Conservation (phyloP, 2,113 vertebrate genomes). For the Antigone vipio region DNA sequence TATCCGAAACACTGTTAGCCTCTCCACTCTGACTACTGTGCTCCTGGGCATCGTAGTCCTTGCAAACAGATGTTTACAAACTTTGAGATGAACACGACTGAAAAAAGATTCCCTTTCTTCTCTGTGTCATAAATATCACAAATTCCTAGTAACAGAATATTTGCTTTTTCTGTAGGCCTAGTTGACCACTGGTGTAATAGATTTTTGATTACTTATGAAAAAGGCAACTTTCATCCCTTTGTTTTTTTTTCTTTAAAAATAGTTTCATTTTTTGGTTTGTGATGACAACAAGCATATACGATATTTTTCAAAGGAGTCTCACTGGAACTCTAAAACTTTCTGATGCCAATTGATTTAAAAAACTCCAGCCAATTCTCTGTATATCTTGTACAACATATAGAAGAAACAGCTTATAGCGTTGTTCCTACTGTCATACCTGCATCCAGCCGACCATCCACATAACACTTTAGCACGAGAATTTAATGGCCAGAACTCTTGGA, state of each 20-base stretch:
- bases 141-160: not conserved
- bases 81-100: conserved; percentile 2
- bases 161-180: not conserved
- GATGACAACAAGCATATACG: not conserved
- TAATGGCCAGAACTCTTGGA: not conserved
- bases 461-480: not conserved
- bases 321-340: not conserved
- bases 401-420: not conserved
- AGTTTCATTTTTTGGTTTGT: not conserved
- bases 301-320: not conserved
- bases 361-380: not conserved
- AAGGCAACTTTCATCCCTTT: not conserved
- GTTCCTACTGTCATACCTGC: not conserved
- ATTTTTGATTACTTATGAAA: not conserved
- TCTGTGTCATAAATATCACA: not conserved
- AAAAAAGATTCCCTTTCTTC: conserved; percentile 10
- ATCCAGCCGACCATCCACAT: not conserved
- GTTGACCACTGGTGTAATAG: not conserved
- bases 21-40: not conserved
- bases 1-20: not conserved
- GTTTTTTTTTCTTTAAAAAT: not conserved
- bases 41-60: not conserved
- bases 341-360: not conserved
- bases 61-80: not conserved
- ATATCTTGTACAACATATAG: not conserved